phyloP scores from a whole-genome alignment of 2,797 vertebrate genomes.

The Aplochiton taeniatus region DNA sequence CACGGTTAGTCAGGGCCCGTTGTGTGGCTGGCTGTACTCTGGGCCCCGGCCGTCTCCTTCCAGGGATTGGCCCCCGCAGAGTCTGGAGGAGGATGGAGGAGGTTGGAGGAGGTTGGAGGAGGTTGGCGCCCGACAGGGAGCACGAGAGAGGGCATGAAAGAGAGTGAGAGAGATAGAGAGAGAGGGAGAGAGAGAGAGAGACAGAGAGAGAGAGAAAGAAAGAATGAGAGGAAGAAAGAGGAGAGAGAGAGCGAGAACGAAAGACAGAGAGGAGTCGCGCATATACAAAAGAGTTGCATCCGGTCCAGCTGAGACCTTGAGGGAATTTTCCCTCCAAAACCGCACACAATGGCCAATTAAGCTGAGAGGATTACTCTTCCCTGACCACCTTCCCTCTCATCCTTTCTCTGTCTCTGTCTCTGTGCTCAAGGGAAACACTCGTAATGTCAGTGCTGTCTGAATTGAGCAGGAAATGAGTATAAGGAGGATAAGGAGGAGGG shows the following conservation, averaged over 20 bases:
- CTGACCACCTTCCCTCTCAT: conserved; percentile 10
- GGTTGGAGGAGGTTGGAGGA: too few relatives aligned
- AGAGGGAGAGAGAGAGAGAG: not conserved
- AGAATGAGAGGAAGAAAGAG: conserved; percentile 1
- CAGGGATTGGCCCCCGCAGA: not conserved
- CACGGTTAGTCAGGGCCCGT: not conserved
- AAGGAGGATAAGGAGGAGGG: too few relatives aligned
- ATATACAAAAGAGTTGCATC: too few relatives aligned
- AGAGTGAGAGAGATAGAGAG: not conserved
- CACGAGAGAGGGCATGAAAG: not conserved
- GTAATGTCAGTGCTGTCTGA: not conserved
- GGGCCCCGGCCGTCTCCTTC: too few relatives aligned
- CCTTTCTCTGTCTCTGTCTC: not conserved
- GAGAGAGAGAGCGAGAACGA: too few relatives aligned
- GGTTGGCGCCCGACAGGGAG: not conserved
- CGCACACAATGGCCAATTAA: conserved; percentile 6
- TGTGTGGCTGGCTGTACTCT: not conserved
- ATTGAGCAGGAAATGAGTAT: not conserved
- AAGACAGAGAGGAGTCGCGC: too few relatives aligned
- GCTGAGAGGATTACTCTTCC: conserved; percentile 25
- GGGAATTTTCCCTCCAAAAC: too few relatives aligned
- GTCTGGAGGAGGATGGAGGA: not conserved
- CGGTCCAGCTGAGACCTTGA: too few relatives aligned
- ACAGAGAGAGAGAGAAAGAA: too few relatives aligned
- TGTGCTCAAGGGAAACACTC: conserved; percentile 10